Conservation (phyloP, 1,140 invertebrate species). For the Zaprionus inermis region DNA sequence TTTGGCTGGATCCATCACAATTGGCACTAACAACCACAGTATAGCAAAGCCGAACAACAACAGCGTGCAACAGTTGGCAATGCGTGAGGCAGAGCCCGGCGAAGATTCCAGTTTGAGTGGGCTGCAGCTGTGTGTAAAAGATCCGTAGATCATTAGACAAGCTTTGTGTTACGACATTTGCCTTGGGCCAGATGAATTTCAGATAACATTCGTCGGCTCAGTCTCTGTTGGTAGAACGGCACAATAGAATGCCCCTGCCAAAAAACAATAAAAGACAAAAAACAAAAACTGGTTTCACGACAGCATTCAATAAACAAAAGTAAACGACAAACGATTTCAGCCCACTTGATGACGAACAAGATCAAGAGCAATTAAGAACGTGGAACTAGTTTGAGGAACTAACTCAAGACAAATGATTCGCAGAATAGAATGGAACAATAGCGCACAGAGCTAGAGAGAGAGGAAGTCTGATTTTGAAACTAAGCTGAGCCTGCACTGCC, state of each 20-base stretch:
- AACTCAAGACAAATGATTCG: not conserved
- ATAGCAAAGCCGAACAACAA: not conserved
- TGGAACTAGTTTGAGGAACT: constrained; percentile 5
- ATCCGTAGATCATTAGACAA: constrained; percentile 64
- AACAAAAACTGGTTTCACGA: constrained; percentile 37
- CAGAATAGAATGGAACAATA: not conserved
- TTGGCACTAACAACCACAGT: constrained; percentile 23
- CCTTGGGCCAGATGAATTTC: constrained; percentile 15
- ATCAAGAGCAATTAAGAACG: constrained; percentile 28
- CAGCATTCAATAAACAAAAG: constrained; percentile 37
- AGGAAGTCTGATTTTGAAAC: constrained; percentile 8
- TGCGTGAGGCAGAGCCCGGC: constrained; percentile 57
- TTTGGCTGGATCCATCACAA: constrained; percentile 50
- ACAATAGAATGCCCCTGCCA: constrained; percentile 18
- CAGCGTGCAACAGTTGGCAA: constrained; percentile 58
- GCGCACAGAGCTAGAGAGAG: not conserved
- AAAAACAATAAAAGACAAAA: constrained; percentile 18
- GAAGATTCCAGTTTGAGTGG: constrained; percentile 58
- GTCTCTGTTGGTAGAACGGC: not conserved
- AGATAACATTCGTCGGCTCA: constrained; percentile 22
- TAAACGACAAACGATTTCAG: constrained; percentile 16
- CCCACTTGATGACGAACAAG: constrained; percentile 15
- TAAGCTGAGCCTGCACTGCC: not conserved
- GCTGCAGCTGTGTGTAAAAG: constrained; percentile 47
- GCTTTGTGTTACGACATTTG: constrained; percentile 43